Conservation (phyloP, 2,113 vertebrate species). For the Nibea coibor region DNA sequence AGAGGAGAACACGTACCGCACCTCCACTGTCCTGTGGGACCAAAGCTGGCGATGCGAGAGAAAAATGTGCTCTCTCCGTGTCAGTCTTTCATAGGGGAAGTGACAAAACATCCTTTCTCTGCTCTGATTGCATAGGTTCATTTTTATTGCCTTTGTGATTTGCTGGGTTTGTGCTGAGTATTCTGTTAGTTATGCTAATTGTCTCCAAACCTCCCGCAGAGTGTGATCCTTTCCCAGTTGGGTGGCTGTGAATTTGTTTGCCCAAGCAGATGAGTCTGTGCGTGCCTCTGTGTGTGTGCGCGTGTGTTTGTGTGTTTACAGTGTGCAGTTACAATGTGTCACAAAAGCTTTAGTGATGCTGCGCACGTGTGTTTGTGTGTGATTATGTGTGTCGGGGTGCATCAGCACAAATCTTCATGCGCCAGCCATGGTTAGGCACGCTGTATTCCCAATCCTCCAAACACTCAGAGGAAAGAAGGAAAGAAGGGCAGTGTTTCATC, state of each 20-base stretch:
- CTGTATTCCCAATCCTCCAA: conserved; percentile 59
- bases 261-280: conserved; percentile 69
- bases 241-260: conserved; percentile 80
- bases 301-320: conserved; percentile 58
- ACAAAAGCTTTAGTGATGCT: conserved; percentile 61
- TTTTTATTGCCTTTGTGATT: conserved; percentile 62
- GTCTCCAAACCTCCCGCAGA: conserved; percentile 73
- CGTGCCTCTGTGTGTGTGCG: conserved; percentile 27
- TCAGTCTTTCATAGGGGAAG: conserved; percentile 56
- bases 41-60: conserved; percentile 44
- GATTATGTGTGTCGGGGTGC: conserved; percentile 60
- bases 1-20: conserved; percentile 28
- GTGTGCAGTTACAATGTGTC: conserved; percentile 55
- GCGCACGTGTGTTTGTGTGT: conserved; percentile 49
- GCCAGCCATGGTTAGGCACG: conserved; percentile 26
- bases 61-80: conserved; percentile 56
- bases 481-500: conserved; percentile 57
- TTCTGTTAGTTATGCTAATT: conserved; percentile 83
- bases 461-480: conserved; percentile 39
- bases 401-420: conserved; percentile 54
- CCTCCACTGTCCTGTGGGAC: conserved; percentile 51
- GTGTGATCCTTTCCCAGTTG: conserved; percentile 69
- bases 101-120: conserved; percentile 33
- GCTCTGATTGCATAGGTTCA: conserved; percentile 45
- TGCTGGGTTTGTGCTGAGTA: conserved; percentile 40